A percentile compares a stretch with the other conserved stretches of the same genome.
These are phyloP conservation scores for Catalaphyllia jardinei DNA, from an alignment of 64 coral and sea anemone genomes.

Conservation along the genomic window DNA sequence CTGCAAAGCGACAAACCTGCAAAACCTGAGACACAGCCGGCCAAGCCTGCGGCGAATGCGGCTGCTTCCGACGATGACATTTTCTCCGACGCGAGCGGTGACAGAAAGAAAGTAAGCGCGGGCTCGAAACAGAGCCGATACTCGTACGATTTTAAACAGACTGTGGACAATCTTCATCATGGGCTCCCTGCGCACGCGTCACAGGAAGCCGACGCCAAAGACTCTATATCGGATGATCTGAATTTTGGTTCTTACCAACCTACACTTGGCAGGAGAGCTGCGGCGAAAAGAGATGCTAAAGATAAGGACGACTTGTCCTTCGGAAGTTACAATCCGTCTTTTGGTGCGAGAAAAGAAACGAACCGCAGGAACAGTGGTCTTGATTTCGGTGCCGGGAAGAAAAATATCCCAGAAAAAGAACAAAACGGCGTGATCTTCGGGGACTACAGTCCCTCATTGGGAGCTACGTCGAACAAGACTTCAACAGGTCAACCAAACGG, in stretches of 20 bases:
- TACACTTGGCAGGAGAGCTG: slow-evolving; percentile 46
- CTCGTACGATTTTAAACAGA: slow-evolving; percentile 90
- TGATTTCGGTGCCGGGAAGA: slow-evolving; percentile 64
- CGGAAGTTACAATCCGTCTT: slow-evolving; percentile 73
- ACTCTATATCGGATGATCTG: slow-evolving; percentile 59
- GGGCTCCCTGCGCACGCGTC: slow-evolving; percentile 81
- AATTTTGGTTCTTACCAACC: slow-evolving; percentile 84
- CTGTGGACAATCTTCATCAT: slow-evolving; percentile 83
- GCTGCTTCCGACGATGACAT: slow-evolving; percentile 35
- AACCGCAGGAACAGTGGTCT: slow-evolving; percentile 62
- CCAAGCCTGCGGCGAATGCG: slow-evolving; percentile 16
- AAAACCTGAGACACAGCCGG: slow-evolving; percentile 31
- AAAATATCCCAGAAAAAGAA: slow-evolving; percentile 28
- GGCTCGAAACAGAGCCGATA: slow-evolving; percentile 60
- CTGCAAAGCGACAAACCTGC: slow-evolving; percentile 43
- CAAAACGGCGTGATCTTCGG: slow-evolving; percentile 53
- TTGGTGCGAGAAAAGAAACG: slow-evolving; percentile 46
- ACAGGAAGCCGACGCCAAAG: slow-evolving; percentile 34
- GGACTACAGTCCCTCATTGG: slow-evolving; percentile 75
- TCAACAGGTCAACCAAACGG: slow-evolving; percentile 1
- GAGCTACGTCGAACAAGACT: background rate
- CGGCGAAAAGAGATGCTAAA: slow-evolving; percentile 7
- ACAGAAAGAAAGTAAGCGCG: slow-evolving; percentile 47
- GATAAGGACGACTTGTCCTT: slow-evolving; percentile 13
- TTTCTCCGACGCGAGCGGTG: slow-evolving; percentile 1